A percentile compares a stretch with the other conserved stretches of the same genome.
These are phyloP conservation scores for Numenius arquata DNA, from an alignment of 2,113 vertebrate genomes.

Conservation along the genomic window DNA sequence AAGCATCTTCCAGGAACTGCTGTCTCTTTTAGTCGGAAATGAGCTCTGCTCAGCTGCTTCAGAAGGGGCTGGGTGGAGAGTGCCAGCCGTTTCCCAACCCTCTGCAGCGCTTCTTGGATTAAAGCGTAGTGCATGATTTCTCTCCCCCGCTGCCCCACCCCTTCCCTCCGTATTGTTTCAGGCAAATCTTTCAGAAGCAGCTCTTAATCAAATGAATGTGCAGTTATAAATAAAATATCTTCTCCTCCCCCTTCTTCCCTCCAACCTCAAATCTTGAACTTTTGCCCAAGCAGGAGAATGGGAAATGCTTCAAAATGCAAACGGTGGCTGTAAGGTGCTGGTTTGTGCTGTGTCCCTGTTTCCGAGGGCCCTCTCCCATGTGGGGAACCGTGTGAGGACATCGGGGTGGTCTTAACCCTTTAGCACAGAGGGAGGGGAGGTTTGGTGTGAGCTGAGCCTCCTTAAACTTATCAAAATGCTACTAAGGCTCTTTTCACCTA, in stretches of 20 bases:
- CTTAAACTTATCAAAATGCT: not conserved
- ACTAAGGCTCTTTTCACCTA: rapidly evolving
- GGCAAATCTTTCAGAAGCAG: not conserved
- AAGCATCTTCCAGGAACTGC: not conserved
- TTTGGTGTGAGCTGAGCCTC: not conserved
- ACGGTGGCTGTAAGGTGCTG: rapidly evolving
- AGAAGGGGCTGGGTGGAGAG: not conserved
- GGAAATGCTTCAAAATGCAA: not conserved
- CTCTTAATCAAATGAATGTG: conserved; percentile 48
- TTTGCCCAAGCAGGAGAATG: not conserved
- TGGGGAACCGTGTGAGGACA: not conserved
- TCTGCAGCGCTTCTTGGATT: not conserved
- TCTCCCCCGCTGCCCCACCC: not conserved
- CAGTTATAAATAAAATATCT: conserved; percentile 27
- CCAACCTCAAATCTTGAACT: not conserved
- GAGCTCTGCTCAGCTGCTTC: not conserved
- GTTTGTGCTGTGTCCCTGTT: not conserved
- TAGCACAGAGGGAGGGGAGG: not conserved
- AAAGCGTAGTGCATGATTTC: not conserved
- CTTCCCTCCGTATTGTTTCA: not conserved
- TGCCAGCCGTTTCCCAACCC: not conserved
- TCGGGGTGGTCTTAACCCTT: not conserved
- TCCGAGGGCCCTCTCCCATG: not conserved
- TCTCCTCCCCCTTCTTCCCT: not conserved
- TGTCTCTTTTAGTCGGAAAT: not conserved